Base-by-base conservation (phyloP, 1,140 invertebrate species). In the Hyles vespertilio region DNA sequence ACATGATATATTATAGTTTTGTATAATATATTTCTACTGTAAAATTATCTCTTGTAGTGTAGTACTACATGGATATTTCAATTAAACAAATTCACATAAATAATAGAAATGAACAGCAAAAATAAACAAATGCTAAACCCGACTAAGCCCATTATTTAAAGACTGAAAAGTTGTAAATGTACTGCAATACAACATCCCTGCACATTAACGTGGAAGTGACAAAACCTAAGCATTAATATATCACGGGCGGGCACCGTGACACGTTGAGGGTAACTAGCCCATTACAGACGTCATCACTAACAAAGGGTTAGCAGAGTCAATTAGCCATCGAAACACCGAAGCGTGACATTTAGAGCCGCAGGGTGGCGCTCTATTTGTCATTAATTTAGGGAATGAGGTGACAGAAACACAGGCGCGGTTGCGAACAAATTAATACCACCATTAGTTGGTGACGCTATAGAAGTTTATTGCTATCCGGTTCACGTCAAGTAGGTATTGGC, bases 371-470 rank as follows among this genome's bases (percentile, higher is more conserved):
- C 65, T 81, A 79, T 86, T 86, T 83, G 83, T 83, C 81, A 83
- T 84, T 84, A 84, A 84, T 83, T 86, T 83, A 68, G 78, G 75
- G 71, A 78, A 79, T 77, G 71, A 84, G 74, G 81, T 82, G 82
- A 86, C 83, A 81, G 72, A 65, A 80, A 79, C 79, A 81, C 63
- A 67, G 83, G 80, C 70, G 81, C 74, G 80, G 83, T 63, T 61
- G 64, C 70, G 69, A 68, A 71, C 74, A 78, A 83, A 84, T 86
- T 84, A 83, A 79, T 75, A 74, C 32, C 52, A 54, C 36, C 40
- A 54, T 54, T 54, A 54, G 8, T 12, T 50, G 33, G 3, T 54
- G 52, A 54, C 40, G 36, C 52, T 54, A 44, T 54, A 54, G 5
- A 12, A 22, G 6, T 7, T 32, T 44, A 54, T 54, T 54, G 40